Percentiles rank a stretch among this genome's conserved stretches.
These are phyloP conservation scores for Theropithecus gelada DNA, from an alignment of 2,113 vertebrate species.

Conservation along the genomic window DNA sequence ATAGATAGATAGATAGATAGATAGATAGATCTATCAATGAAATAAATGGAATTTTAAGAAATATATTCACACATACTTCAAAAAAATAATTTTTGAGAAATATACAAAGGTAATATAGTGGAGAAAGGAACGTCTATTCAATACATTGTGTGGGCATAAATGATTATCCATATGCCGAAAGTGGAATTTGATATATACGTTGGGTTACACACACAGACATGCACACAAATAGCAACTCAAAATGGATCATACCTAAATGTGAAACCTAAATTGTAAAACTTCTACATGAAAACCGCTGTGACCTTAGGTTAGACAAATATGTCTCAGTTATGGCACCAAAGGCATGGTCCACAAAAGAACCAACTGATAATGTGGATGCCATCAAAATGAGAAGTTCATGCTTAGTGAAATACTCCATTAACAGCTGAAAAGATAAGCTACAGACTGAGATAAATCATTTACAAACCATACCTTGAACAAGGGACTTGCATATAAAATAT, in stretches of 20 bases:
- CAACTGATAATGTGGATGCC: neutral
- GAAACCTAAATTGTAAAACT: neutral
- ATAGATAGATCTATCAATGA: neutral
- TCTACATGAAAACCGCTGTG: slow-evolving; percentile 9
- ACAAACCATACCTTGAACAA: neutral
- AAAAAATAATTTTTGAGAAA: slow-evolving; percentile 11
- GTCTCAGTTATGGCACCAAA: neutral
- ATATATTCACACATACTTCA: neutral
- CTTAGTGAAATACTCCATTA: neutral
- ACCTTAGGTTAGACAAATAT: neutral
- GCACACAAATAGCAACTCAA: neutral
- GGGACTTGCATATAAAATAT: neutral
- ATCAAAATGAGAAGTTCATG: neutral
- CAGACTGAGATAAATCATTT: neutral
- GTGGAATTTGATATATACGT: neutral
- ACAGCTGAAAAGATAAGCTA: neutral
- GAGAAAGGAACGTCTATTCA: neutral
- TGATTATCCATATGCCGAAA: neutral
- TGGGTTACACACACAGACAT: neutral
- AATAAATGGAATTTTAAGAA: neutral
- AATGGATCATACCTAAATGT: neutral
- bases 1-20: neutral
- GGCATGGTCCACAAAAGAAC: neutral
- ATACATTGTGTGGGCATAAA: neutral
- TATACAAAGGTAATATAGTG: neutral